A percentile compares a stretch with the other conserved stretches of the same genome.
phyloP scores from a whole-genome alignment of 2,888 invertebrate species.

The Campoletis raptor region DNA sequence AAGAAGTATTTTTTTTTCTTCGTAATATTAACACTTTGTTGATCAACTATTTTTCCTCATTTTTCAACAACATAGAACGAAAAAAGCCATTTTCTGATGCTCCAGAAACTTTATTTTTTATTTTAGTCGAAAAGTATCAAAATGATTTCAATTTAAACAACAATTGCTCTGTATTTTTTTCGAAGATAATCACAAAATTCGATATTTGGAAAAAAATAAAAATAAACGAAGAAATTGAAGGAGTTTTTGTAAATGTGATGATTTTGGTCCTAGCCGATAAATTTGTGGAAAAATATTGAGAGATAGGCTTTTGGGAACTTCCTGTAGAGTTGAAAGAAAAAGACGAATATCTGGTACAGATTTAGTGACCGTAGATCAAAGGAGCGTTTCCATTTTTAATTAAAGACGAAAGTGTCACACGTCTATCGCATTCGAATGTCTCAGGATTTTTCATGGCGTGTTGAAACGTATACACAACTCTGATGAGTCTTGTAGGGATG shows the following conservation, averaged over 20 bases:
- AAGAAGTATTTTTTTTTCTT: background rate
- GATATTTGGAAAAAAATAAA: no score
- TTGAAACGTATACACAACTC: background rate
- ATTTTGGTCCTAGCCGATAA: background rate
- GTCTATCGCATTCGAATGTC: slow-evolving; percentile 39
- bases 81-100: background rate
- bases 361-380: slow-evolving; percentile 10
- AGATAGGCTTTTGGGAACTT: slow-evolving; percentile 6
- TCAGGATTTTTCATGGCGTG: slow-evolving; percentile 14
- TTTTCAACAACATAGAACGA: background rate
- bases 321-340: background rate
- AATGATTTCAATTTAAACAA: no score
- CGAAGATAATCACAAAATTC: no score
- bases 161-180: background rate
- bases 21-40: background rate
- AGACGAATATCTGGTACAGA: slow-evolving; percentile 39
- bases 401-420: slow-evolving; percentile 61
- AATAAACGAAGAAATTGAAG: no score
- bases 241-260: no score
- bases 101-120: no score
- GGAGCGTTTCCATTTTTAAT: slow-evolving; percentile 49
- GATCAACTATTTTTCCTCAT: background rate
- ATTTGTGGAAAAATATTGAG: background rate
- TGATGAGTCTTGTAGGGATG: slow-evolving; percentile 33
- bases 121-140: no score